Base-by-base conservation (phyloP, 2,113 vertebrate species). In the Struthidea cinerea region DNA sequence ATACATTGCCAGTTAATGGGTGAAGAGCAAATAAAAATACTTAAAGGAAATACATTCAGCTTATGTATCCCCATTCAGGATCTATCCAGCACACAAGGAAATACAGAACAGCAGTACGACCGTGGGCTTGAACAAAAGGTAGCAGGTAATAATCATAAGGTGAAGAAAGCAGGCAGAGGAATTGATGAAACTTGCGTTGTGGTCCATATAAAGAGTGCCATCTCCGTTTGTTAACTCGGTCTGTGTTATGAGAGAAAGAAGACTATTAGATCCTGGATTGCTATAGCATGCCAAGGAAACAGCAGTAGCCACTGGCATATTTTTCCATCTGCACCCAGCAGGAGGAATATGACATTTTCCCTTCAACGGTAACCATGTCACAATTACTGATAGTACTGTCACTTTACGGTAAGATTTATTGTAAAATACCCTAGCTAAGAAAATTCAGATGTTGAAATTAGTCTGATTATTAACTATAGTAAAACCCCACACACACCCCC, bases 251-350 rank as follows among this genome's bases (percentile, higher is more conserved):
- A 87, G 49, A 35, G 49, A 81, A 93, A 84, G 79, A 88, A 71
- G 60, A 92, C 13, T 65, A 78, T 64, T 56, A 92, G 75, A 87
- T 90, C n/a, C 52, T 3, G 8, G 18, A 81, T 22, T 89, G 73
- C 56, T 89, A 15, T 12, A 53, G 56, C 64, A 50, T 81, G 93
- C 79, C 94, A 96, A 96, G 64, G 64, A 90, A 96, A 88, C 83
- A 92, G 92, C 86, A 93, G 85, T 90, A 96, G 88, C 93, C 90
- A 94, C 81, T 87, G 96, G 93, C 92, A 89, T 53, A 89, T 86
- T 95, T 87, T 90, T 79, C 88, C 96, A 93, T 93, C 88, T 94
- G 96, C 41, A 97, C 86, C 73, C 94, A 93, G 92, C 90, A 96
- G 70, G 83, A 89, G 21, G 37, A 93, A 86, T 67, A 77, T 41